These are phyloP conservation scores for Lucifuga dentata DNA, from an alignment of 2,113 vertebrate species.

Conservation along the genomic window DNA sequence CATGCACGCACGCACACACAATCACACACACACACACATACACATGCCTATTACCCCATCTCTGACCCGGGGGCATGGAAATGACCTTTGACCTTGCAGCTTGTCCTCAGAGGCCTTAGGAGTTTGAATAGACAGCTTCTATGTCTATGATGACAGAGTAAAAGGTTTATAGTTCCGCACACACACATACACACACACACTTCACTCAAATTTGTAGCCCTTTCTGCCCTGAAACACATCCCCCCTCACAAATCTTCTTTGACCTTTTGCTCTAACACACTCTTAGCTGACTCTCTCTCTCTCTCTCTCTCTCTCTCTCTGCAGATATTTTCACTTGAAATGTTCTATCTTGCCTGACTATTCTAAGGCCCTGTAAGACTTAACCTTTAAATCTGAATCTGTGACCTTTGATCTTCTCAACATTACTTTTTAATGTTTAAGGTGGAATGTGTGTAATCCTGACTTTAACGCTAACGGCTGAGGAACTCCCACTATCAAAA, in stretches of 20 bases:
- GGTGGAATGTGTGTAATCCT: too few species aligned
- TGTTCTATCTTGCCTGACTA: too few species aligned
- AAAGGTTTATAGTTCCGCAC: conserved; percentile 17
- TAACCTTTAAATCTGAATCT: too few species aligned
- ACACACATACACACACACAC: conserved; percentile 17
- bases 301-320: too few species aligned
- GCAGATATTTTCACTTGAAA: not conserved
- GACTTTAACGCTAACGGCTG: too few species aligned
- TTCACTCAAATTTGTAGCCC: conserved; percentile 5
- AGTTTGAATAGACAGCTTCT: conserved; percentile 35
- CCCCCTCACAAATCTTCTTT: too few species aligned
- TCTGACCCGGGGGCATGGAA: conserved; percentile 51
- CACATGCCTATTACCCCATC: conserved; percentile 55
- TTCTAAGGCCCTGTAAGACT: too few species aligned
- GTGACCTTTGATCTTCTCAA: too few species aligned
- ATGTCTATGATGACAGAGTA: conserved; percentile 27
- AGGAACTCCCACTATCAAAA: too few species aligned
- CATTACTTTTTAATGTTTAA: too few species aligned
- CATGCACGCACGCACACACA: conserved; percentile 37
- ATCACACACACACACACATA: conserved; percentile 30
- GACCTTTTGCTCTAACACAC: not conserved
- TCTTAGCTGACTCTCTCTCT: not conserved
- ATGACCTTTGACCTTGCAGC: conserved; percentile 59
- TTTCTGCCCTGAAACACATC: conserved; percentile 4
- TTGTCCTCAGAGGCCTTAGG: conserved; percentile 24